Conservation (phyloP, 2,888 invertebrate species). For the Augiades crinisus region DNA sequence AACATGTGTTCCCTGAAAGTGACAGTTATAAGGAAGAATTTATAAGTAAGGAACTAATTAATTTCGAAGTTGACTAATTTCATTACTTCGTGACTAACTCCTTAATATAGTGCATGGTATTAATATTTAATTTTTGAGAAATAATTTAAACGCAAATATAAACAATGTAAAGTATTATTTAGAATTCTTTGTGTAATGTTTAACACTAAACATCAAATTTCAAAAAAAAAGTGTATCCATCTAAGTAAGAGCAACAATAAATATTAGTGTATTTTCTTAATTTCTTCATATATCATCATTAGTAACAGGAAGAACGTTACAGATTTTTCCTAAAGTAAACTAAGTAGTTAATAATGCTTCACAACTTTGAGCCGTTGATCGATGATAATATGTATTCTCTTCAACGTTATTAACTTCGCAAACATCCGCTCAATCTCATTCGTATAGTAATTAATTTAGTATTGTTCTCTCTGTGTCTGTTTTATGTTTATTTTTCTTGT, state of each 20-base stretch:
- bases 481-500: neutral
- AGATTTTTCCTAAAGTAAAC: conserved; percentile 1
- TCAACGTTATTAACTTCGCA: conserved; percentile 15
- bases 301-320: neutral
- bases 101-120: too few relatives aligned
- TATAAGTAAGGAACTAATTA: too few relatives aligned
- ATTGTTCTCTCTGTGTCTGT: neutral
- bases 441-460: conserved; percentile 9
- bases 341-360: neutral
- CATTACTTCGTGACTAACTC: too few relatives aligned
- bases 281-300: neutral
- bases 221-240: too few relatives aligned
- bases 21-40: conserved; percentile 16
- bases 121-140: neutral
- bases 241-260: too few relatives aligned
- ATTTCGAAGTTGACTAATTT: neutral
- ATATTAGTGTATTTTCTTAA: too few relatives aligned
- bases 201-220: too few relatives aligned
- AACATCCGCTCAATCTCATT: conserved; percentile 15
- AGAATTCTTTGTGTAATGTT: too few relatives aligned
- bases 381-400: conserved; percentile 19
- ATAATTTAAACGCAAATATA: neutral
- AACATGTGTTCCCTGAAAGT: conserved; percentile 7
- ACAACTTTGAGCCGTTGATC: conserved; percentile 2
- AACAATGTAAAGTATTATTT: too few relatives aligned